phyloP scores from a whole-genome alignment of 2,113 vertebrate genomes.

The Semicossyphus pulcher region DNA sequence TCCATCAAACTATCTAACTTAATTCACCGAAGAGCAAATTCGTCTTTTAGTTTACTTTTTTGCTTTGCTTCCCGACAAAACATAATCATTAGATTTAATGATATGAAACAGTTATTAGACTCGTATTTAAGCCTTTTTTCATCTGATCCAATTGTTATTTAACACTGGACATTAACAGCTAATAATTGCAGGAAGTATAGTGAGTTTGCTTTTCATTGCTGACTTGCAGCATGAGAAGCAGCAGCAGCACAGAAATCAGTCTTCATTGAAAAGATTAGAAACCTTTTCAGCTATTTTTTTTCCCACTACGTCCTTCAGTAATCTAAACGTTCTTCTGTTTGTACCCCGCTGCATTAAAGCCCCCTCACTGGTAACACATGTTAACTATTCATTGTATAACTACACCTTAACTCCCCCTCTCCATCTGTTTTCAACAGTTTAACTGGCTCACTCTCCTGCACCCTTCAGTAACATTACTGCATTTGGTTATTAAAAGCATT shows the following conservation, averaged over 20 bases:
- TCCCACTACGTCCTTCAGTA: no score
- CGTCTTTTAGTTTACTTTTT: background rate
- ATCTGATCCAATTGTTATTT: no score
- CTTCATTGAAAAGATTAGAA: slow-evolving; percentile 7
- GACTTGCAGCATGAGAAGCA: background rate
- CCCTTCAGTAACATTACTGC: slow-evolving; percentile 38
- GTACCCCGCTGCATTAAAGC: background rate
- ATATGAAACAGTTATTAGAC: no score
- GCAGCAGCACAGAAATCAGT: background rate
- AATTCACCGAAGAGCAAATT: background rate
- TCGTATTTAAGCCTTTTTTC: no score
- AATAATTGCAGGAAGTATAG: background rate
- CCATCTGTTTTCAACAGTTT: slow-evolving; percentile 70
- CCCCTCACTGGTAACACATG: slow-evolving; percentile 14
- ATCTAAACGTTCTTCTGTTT: background rate
- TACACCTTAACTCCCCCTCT: slow-evolving; percentile 26
- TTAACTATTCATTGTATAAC: slow-evolving; percentile 40
- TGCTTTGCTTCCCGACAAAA: no score
- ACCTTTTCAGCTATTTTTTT: background rate
- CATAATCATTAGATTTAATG: no score
- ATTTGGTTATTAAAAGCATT: slow-evolving; percentile 58
- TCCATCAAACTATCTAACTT: slow-evolving; percentile 2
- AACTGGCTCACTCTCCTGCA: slow-evolving; percentile 36
- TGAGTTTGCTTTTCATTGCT: background rate
- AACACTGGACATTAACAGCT: no score